Evolutionary conservation across 2,113 vertebrate genomes (phyloP), one percentile per base, ranked within the genome.

Genomic region (Lepisosteus oculatus): DNA sequence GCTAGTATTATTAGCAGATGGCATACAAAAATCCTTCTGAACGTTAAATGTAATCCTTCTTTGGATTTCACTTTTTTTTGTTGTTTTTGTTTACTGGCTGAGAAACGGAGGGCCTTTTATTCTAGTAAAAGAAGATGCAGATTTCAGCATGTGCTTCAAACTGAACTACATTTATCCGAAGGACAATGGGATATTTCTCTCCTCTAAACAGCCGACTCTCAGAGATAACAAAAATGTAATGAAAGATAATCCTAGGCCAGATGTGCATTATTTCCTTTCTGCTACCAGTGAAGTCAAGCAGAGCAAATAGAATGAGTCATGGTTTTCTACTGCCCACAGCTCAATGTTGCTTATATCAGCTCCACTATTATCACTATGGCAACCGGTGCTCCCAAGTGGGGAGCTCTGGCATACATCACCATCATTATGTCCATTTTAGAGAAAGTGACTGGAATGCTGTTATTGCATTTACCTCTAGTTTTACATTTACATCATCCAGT

Each of bases 291-390:
- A 87, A 85, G 43, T 66, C 13, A 61, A 79, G 76, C 74, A 76
- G 70, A 78, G 78, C 85, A 89, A 85, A 81, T 68, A 44, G 41
- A 71, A 72, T 82, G 80, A 88, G 83, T 87, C 75, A 84, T 0
- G 3, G 63, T 63, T 74, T 64, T 78, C 77, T 76, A 55, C 70
- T 79, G 68, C 76, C 72, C 62, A 70, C 15, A 61, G 2, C 47
- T 68, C 67, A 42, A 67, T 56, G 72, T 73, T 68, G 65, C 62
- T 45, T 72, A 67, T 64, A 17, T 70, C 75, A 51, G 73, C 71
- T 79, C 64, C 51, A 61, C 73, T 70, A 63, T 73, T 71, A 61
- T 84, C 80, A 47, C 79, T 42, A 72, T 81, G 78, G 78, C 62
- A 87, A 85, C 74, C 4, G 44, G 1, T 43, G 43, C 75, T 85